These are phyloP conservation scores for Ctenopoma multispine DNA, from an alignment of 2,797 vertebrate genomes.

Conservation along the genomic window DNA sequence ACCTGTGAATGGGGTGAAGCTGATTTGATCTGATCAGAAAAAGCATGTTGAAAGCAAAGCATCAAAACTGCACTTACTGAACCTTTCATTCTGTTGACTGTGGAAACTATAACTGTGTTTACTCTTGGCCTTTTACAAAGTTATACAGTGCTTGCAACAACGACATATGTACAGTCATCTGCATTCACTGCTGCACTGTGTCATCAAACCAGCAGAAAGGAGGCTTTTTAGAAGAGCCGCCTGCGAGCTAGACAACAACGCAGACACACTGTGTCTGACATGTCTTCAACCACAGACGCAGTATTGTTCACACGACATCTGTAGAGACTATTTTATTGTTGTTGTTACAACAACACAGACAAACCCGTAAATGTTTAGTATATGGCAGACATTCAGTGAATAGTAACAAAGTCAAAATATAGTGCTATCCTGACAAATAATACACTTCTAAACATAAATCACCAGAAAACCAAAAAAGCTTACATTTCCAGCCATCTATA, in stretches of 20 bases:
- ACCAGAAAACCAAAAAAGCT: no score
- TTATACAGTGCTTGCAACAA: slow-evolving; percentile 2
- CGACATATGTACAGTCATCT: slow-evolving; percentile 12
- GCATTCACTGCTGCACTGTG: slow-evolving; percentile 29
- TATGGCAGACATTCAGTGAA: neutral
- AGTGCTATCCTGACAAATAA: neutral
- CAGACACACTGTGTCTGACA: slow-evolving; percentile 22
- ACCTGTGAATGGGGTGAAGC: no score
- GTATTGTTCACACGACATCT: slow-evolving; percentile 5
- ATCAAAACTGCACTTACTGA: neutral
- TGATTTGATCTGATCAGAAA: neutral
- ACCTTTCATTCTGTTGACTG: neutral
- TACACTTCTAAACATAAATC: neutral
- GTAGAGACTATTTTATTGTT: neutral
- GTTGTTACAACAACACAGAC: neutral
- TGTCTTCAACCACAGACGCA: neutral
- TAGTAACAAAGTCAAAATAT: neutral
- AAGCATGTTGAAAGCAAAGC: neutral
- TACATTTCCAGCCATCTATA: no score
- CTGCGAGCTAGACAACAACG: slow-evolving; percentile 28
- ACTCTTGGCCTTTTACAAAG: neutral
- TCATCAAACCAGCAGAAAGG: slow-evolving; percentile 24
- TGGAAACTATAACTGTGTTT: neutral
- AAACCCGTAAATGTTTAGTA: neutral
- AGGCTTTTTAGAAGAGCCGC: slow-evolving; percentile 23